These are phyloP conservation scores for Megatriorchis doriae DNA, from an alignment of 2,113 vertebrate genomes.

Conservation along the genomic window DNA sequence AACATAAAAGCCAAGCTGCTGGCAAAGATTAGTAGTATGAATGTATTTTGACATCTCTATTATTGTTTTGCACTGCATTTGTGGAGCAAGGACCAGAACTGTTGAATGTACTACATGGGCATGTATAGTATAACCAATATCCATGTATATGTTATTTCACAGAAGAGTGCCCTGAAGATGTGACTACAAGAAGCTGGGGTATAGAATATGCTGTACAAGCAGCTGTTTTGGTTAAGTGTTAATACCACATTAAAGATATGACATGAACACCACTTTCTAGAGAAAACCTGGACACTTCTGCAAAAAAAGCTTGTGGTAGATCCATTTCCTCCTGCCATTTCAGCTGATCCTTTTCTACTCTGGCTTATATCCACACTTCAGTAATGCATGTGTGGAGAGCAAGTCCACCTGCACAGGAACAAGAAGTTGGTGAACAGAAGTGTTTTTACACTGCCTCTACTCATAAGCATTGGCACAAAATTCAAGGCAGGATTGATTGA, in stretches of 20 bases:
- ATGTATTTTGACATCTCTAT: neutral
- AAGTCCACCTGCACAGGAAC: neutral
- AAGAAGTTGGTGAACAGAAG: neutral
- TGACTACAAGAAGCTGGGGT: neutral
- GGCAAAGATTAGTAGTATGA: neutral
- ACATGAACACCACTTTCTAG: neutral
- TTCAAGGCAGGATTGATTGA: neutral
- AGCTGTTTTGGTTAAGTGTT: neutral
- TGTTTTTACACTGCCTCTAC: neutral
- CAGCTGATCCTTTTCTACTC: neutral
- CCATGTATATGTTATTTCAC: neutral
- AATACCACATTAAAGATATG: neutral
- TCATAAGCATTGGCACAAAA: neutral
- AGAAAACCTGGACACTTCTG: neutral
- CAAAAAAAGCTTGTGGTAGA: neutral
- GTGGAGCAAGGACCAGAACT: neutral
- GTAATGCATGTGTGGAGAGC: neutral
- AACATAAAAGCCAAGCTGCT: neutral
- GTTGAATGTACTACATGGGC: neutral
- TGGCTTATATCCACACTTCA: neutral
- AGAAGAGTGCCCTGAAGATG: neutral
- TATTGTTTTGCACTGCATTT: neutral
- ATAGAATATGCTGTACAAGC: neutral
- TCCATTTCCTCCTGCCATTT: neutral
- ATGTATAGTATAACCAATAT: neutral